These are phyloP conservation scores for Eptatretus atami DNA, from an alignment of 2,797 vertebrate genomes.

Conservation along the genomic window DNA sequence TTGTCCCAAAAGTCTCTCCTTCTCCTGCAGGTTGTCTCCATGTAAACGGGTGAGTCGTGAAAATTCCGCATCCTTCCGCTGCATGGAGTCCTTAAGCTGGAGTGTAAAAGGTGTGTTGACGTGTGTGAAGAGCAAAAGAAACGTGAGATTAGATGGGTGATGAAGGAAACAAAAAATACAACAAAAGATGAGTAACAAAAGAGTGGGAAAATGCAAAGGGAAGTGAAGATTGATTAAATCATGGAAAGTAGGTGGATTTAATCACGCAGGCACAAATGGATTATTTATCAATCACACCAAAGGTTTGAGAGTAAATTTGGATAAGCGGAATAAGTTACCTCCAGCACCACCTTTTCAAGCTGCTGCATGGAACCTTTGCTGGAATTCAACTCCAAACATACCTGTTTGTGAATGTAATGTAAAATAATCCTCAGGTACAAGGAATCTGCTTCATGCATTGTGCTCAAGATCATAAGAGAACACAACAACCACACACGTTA, in stretches of 20 bases:
- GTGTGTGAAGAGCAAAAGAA: not conserved
- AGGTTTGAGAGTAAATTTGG: not conserved
- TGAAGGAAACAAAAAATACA: not conserved
- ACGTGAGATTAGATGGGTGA: not conserved
- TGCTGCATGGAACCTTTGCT: slow-evolving; percentile 9
- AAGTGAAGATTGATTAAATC: not conserved
- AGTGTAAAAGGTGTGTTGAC: slow-evolving; percentile 8
- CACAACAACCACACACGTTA: not conserved
- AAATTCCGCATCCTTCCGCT: slow-evolving; percentile 14
- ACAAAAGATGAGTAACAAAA: not conserved
- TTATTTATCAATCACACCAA: not conserved
- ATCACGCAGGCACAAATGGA: not conserved
- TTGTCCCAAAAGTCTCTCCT: slow-evolving; percentile 13
- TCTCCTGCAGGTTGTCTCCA: slow-evolving; percentile 14
- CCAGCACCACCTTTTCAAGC: slow-evolving; percentile 10
- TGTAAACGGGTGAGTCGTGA: slow-evolving; percentile 10
- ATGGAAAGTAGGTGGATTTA: no score
- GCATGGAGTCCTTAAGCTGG: slow-evolving; percentile 13
- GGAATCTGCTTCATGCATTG: not conserved
- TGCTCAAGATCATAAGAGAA: not conserved
- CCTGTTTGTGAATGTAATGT: slow-evolving; percentile 9
- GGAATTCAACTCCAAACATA: slow-evolving; percentile 11
- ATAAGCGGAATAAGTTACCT: slow-evolving; percentile 8
- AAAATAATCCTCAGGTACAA: not conserved
- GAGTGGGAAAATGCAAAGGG: not conserved